A percentile compares a stretch with the other conserved stretches of the same genome.
Conservation (phyloP, 2,888 invertebrate genomes). For the Chaetoderma sp. region DNA sequence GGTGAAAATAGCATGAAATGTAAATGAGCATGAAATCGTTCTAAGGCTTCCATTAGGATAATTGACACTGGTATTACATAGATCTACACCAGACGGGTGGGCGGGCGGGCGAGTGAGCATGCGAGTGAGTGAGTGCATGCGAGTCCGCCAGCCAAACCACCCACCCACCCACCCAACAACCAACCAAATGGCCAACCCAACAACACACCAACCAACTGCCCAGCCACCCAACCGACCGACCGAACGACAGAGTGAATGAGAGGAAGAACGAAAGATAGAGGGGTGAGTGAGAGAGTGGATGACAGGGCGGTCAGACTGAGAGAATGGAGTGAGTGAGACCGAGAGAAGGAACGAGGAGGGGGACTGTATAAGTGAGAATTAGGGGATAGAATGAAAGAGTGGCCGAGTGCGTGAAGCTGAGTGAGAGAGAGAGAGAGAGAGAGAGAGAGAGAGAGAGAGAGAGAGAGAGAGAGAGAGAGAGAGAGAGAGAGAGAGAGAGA, state of each 20-base stretch:
- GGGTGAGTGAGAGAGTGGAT: not conserved
- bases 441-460: slow-evolving; percentile 8
- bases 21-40: too few species aligned
- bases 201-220: too few species aligned
- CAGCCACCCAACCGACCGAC: not conserved
- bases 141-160: not conserved
- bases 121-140: slow-evolving; percentile 5
- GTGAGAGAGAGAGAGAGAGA: slow-evolving; percentile 14
- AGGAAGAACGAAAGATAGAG: slow-evolving; percentile 16
- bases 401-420: too few species aligned
- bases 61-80: slow-evolving; percentile 3
- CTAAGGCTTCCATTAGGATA: too few species aligned
- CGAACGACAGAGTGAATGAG: not conserved
- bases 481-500: too few species aligned
- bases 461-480: not conserved
- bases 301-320: not conserved
- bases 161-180: too few species aligned
- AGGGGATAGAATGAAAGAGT: too few species aligned
- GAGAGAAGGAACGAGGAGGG: slow-evolving; percentile 8
- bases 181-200: too few species aligned
- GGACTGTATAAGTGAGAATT: too few species aligned
- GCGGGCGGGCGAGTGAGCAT: not conserved
- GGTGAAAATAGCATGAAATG: too few species aligned
- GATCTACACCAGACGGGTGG: not conserved
- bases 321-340: not conserved